phyloP scores from a whole-genome alignment of 1,140 invertebrate genomes.

The Drosophila simulans region DNA sequence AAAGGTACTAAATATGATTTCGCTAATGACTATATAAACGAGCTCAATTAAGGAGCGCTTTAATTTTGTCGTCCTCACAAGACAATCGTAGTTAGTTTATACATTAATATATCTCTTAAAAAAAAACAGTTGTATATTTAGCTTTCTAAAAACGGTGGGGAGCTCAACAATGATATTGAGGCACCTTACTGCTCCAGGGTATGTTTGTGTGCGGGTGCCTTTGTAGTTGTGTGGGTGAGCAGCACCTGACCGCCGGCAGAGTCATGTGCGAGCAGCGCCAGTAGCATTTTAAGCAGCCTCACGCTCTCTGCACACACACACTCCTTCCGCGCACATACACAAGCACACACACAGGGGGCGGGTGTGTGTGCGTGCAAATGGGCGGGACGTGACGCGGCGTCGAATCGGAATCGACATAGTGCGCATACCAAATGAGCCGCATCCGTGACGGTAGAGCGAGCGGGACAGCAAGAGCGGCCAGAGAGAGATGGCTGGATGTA shows the following conservation, averaged over 20 bases:
- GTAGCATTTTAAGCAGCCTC: conserved; percentile 85
- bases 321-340: conserved; percentile 6
- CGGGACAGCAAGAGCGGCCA: conserved; percentile 32
- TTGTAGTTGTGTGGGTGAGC: conserved; percentile 52
- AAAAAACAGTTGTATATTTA: too few relatives aligned
- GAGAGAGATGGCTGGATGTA: conserved; percentile 30
- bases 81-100: too few relatives aligned
- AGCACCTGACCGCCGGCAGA: conserved; percentile 76
- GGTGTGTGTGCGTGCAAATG: conserved; percentile 81
- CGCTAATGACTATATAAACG: too few relatives aligned
- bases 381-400: conserved; percentile 85
- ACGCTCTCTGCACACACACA: conserved; percentile 69
- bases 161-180: not conserved
- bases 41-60: too few relatives aligned
- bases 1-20: too few relatives aligned
- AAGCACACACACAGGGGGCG: conserved; percentile 27
- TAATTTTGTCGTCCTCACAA: too few relatives aligned
- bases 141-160: too few relatives aligned
- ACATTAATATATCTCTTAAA: too few relatives aligned
- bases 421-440: conserved; percentile 81
- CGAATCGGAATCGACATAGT: conserved; percentile 84
- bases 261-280: conserved; percentile 82
- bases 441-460: conserved; percentile 13
- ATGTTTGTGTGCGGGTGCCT: not conserved
- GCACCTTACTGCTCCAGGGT: conserved; percentile 17